Evolutionary conservation across 2,888 invertebrate species (phyloP), one percentile per base, ranked within the genome.

Genomic region (Andricus quercusramuli): DNA sequence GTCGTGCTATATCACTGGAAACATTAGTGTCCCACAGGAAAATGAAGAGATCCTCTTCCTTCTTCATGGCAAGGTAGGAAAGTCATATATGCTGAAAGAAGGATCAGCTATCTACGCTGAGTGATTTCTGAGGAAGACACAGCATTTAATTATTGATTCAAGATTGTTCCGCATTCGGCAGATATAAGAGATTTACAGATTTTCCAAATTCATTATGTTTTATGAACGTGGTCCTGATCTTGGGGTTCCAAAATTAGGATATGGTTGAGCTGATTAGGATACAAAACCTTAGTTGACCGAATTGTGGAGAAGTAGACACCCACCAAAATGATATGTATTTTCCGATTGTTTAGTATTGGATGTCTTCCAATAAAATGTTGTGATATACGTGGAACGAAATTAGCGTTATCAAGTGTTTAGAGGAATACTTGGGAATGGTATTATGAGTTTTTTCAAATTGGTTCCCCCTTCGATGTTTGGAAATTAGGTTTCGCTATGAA

Each of bases 11-110:
- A 85, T 82, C 84, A 83, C 84, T 81, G 87, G 89, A 90, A 92
- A 91, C 89, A 92, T 92, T 92, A 91, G 90, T 91, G 89, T 85
- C 85, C 88, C 90, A 90, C 89, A 88, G 87, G 91, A 91, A 90
- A 90, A 92, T 92, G 92, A 91, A 87, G 91, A 91, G 84, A 87
- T 89, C 87, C 88, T 91, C 88, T 91, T 90, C 87, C 87, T 91
- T 89, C 90, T 92, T 88, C 92, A 89, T 83, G 88, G 92, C 88
- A 91, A 92, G 92, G 92, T 92, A 91, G 82, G 87, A 37, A 47
- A n/a, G 13, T 13, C 20, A 37, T 29, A 62, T 20, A 41, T 77
- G 17, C 59, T 11, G 29, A 22, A 41, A 62, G 41, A 41, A 22
- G 15, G 22, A 67, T 37, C 9, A 37, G 37, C 37, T 37, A 1